These are phyloP conservation scores for Meiosimyza platycephala DNA, from an alignment of 2,888 invertebrate species.

Conservation along the genomic window DNA sequence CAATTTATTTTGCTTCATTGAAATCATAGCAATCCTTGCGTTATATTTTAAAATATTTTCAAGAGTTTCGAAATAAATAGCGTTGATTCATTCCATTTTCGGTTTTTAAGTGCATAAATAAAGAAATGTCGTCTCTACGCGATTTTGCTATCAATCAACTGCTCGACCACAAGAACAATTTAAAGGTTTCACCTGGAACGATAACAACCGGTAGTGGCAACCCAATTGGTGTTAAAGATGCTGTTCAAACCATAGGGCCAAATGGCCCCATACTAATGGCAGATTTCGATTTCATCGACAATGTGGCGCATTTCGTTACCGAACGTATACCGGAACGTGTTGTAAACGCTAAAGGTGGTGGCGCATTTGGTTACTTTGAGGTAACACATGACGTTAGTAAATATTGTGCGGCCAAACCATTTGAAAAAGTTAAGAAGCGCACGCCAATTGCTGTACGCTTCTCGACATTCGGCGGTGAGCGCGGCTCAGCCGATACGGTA, in stretches of 20 bases:
- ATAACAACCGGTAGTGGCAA: constrained; percentile 84
- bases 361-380: constrained; percentile 89
- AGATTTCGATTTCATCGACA: constrained; percentile 84
- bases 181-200: constrained; percentile 55
- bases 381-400: constrained; percentile 87
- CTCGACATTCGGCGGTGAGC: constrained; percentile 90
- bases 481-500: constrained; percentile 90
- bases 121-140: constrained; percentile 54
- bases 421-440: constrained; percentile 80
- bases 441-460: constrained; percentile 85
- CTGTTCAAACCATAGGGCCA: constrained; percentile 86
- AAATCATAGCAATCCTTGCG: too few species aligned
- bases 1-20: too few species aligned
- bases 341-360: constrained; percentile 94
- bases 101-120: too few species aligned
- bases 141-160: constrained; percentile 75
- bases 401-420: constrained; percentile 83
- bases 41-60: too few species aligned
- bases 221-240: constrained; percentile 74
- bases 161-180: constrained; percentile 71
- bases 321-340: constrained; percentile 97
- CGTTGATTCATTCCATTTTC: too few species aligned
- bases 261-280: constrained; percentile 88
- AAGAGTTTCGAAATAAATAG: too few species aligned
- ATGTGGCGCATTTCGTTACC: constrained; percentile 85